Evolutionary conservation across 2,888 invertebrate species (phyloP).

Genomic region (Eretmocerus hayati): DNA sequence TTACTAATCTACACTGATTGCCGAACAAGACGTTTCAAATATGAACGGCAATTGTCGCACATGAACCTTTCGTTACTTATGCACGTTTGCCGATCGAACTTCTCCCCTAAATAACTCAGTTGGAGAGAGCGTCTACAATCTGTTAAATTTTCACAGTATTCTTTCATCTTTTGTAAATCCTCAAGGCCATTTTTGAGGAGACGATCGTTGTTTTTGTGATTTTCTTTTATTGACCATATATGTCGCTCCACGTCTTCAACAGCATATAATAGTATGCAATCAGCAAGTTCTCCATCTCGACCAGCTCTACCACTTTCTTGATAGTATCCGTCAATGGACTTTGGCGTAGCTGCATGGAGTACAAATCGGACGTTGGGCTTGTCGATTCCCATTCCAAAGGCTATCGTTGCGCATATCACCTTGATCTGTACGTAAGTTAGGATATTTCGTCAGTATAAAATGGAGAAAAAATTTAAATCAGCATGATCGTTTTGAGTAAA

Average conservation of each 20-base stretch:
- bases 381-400: constrained; percentile 99
- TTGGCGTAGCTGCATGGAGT: constrained; percentile 86
- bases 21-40: no score
- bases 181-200: constrained; percentile 72
- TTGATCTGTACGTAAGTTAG: no score
- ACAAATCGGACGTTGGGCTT: constrained; percentile 95
- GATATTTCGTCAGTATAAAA: no score
- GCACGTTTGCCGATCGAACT: constrained; percentile 69
- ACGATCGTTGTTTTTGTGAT: constrained; percentile 51
- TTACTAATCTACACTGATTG: no score
- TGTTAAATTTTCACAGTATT: constrained; percentile 85
- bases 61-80: constrained; percentile 58
- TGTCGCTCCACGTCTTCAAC: constrained; percentile 73
- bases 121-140: constrained; percentile 88
- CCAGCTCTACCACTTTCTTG: constrained; percentile 98
- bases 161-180: constrained; percentile 82
- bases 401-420: constrained; percentile 92
- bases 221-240: constrained; percentile 61
- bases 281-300: constrained; percentile 78
- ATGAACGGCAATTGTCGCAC: constrained; percentile 87
- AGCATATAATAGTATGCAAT: constrained; percentile 82
- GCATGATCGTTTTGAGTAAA: no score
- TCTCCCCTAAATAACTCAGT: constrained; percentile 81
- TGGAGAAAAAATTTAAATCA: no score
- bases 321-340: constrained; percentile 94